Evolutionary conservation across 2,888 invertebrate genomes (phyloP), one percentile per base, ranked within the genome.

Genomic region (Arge pagana): DNA sequence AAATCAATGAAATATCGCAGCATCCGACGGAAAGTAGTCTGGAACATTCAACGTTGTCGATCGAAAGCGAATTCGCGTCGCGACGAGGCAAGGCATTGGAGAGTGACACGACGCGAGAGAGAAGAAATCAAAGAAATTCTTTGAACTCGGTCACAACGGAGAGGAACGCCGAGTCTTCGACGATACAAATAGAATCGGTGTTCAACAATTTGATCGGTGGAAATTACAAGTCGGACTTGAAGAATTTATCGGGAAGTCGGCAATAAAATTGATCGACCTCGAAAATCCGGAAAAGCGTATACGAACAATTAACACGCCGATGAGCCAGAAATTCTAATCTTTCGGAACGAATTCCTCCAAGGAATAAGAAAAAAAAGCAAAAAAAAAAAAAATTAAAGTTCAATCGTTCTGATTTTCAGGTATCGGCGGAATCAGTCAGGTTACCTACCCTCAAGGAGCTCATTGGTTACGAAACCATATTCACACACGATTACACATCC

Each of bases 111-210:
- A 23, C 43, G n/a, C 43, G 43, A 23, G 19, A 19, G 10, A 33
- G 15, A 1, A 45, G 23, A 21, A 15, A 33, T 33, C n/a, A n/a
- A n/a, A 13, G 15, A 33, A 45, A 33, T 8, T 8, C 33, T n/a
- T 31, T 33, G 11, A 23, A 45, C 11, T 2, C 43, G 10, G 43
- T 72, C 48, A 72, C 74, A 3, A 73, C 76, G 8, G 72, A 72
- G 41, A 62, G 64, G 3, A 62, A 57, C 13, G 59, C 63, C 18
- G 72, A 74, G 52, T 71, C 76, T 8, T 76, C 76, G 16, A 76
- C 76, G 1, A 76, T 76, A 53, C 71, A 74, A 55, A 76, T 76
- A 45, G 76, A 76, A 50, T 76, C 76, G 31, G 74, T 76, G 13
- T 76, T 76, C 59, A 74, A 59, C 53, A 75, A 76, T 56, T 57